phyloP scores from a whole-genome alignment of 2,888 invertebrate species.

The Frankliniella intonsa region DNA sequence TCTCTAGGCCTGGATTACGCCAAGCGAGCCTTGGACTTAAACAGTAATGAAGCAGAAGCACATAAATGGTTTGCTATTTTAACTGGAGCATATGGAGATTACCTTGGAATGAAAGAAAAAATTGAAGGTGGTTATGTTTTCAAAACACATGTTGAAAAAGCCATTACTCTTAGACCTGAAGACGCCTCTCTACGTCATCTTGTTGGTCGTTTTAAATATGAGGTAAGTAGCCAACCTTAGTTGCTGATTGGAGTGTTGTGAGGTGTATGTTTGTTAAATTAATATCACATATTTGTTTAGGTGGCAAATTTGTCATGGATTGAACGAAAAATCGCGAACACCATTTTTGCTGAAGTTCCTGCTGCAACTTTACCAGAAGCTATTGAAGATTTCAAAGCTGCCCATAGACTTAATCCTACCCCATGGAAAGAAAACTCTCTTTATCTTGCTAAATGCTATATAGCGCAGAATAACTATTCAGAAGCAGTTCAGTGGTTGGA shows the following conservation, averaged over 20 bases:
- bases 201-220: slow-evolving; percentile 64
- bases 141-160: slow-evolving; percentile 63
- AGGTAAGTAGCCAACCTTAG: slow-evolving; percentile 46
- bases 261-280: slow-evolving; percentile 6
- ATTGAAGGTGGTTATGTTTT: slow-evolving; percentile 61
- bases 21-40: slow-evolving; percentile 51
- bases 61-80: slow-evolving; percentile 73
- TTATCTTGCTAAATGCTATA: slow-evolving; percentile 55
- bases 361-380: slow-evolving; percentile 59
- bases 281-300: slow-evolving; percentile 41
- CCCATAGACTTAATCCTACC: slow-evolving; percentile 50
- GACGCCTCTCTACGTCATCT: slow-evolving; percentile 63
- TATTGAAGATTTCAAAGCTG: slow-evolving; percentile 51
- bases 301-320: slow-evolving; percentile 59
- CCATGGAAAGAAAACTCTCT: slow-evolving; percentile 58
- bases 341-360: slow-evolving; percentile 61
- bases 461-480: slow-evolving; percentile 50
- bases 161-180: slow-evolving; percentile 55
- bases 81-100: slow-evolving; percentile 58
- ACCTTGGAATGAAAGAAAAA: slow-evolving; percentile 57
- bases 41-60: slow-evolving; percentile 52
- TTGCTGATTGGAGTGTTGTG: slow-evolving; percentile 10
- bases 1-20: slow-evolving; percentile 55
- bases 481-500: slow-evolving; percentile 52
- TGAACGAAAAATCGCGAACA: slow-evolving; percentile 60